Percentiles rank a stretch among this genome's conserved stretches.
Conservation (phyloP, 2,888 invertebrate genomes). For the Apotomis turbidana region DNA sequence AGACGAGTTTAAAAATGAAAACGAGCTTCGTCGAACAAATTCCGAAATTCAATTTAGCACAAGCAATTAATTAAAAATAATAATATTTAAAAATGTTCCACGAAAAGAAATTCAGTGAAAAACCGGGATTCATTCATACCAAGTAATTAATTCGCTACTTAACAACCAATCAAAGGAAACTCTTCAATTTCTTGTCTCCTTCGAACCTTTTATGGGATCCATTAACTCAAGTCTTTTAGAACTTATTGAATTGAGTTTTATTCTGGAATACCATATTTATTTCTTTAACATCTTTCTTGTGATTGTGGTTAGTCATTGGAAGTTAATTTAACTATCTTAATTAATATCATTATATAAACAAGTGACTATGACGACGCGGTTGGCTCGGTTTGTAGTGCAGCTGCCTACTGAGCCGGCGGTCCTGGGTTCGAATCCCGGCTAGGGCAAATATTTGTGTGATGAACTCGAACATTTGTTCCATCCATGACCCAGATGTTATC, state of each 20-base stretch:
- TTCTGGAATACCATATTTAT: not conserved
- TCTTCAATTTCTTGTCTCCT: constrained; percentile 47
- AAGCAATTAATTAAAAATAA: constrained; percentile 42
- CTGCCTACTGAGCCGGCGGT: too few species aligned
- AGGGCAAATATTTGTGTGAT: too few species aligned
- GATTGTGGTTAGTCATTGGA: too few species aligned
- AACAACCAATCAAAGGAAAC: constrained; percentile 49
- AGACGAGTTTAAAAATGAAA: constrained; percentile 4
- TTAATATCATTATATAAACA: too few species aligned
- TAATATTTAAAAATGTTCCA: constrained; percentile 21
- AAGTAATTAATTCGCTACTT: constrained; percentile 50
- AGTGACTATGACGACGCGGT: too few species aligned
- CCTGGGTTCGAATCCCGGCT: too few species aligned
- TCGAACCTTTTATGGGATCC: constrained; percentile 47
- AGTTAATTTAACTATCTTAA: too few species aligned
- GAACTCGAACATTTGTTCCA: too few species aligned
- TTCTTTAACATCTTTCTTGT: not conserved
- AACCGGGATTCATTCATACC: constrained; percentile 21
- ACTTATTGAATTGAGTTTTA: constrained; percentile 15
- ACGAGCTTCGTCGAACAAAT: not conserved
- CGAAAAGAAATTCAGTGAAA: constrained; percentile 6
- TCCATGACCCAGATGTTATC: too few species aligned
- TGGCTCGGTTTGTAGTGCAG: too few species aligned
- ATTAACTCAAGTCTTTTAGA: constrained; percentile 46
- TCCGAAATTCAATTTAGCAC: not conserved